These are phyloP conservation scores for Ceratina calcarata DNA, from an alignment of 1,140 invertebrate genomes.

Conservation along the genomic window DNA sequence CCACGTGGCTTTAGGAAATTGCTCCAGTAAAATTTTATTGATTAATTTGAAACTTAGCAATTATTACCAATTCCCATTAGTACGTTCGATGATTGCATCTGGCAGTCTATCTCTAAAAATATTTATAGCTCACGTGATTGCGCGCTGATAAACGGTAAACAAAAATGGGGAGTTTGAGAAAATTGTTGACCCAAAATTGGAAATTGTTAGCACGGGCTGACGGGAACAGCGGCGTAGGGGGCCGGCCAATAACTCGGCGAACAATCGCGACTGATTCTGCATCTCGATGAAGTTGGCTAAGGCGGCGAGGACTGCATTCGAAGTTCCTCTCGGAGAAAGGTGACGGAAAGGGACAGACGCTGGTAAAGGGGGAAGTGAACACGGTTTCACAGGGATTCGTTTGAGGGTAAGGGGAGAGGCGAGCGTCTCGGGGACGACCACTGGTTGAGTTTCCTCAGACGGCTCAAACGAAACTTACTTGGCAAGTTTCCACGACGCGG, in stretches of 20 bases:
- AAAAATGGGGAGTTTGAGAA: constrained; percentile 7
- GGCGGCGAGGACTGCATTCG: constrained; percentile 8
- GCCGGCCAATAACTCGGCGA: constrained; percentile 47
- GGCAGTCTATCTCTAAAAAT: too few relatives aligned
- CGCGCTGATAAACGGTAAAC: constrained; percentile 2
- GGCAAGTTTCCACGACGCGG: constrained; percentile 45
- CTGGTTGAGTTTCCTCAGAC: constrained; percentile 54
- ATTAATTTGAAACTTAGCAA: background rate
- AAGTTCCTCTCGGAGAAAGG: background rate
- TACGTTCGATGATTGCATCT: too few relatives aligned
- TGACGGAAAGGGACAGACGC: constrained; percentile 10
- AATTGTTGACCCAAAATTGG: constrained; percentile 32
- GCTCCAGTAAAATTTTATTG: background rate
- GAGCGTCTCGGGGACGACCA: constrained; percentile 45
- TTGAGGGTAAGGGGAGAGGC: background rate
- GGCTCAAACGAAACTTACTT: constrained; percentile 57
- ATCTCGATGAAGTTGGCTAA: constrained; percentile 53
- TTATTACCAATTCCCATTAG: too few relatives aligned
- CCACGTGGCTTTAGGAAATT: constrained; percentile 38
- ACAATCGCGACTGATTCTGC: constrained; percentile 57
- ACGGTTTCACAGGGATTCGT: constrained; percentile 18
- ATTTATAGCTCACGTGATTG: too few relatives aligned
- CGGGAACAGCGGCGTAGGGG: background rate
- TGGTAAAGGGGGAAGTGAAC: background rate
- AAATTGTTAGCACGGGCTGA: constrained; percentile 42